Base-by-base conservation (phyloP, 2,113 vertebrate genomes). In the Procavia capensis region DNA sequence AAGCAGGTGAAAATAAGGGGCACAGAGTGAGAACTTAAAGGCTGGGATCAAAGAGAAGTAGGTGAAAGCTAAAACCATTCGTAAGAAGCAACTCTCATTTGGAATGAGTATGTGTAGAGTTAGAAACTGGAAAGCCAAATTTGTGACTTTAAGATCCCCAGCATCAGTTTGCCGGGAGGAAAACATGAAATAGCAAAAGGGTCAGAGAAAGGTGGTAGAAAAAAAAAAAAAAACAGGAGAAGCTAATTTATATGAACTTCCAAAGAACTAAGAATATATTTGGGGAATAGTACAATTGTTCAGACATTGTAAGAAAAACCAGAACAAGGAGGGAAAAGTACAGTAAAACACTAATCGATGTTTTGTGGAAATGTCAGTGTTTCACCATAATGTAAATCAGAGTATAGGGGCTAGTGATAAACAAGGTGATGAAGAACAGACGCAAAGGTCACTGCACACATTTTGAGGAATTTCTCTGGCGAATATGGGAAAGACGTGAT, bases 341-440 rank as follows among this genome's bases (percentile, higher is more conserved):
- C 9, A 88, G 41, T 79, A 68, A 92, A 19, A 84, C 29, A 81
- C 11, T 9, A 34, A 17, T 92, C 0, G 1, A 47, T 25, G 63
- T 9, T 90, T 83, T 47, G 24, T 50, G 43, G 39, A 70, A 78
- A 64, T 80, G 4, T 74, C 39, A 87, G 19, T 86, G 16, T 5
- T 72, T 87, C 54, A 39, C 3, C 39, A 68, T 75, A 90, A 79
- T 93, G 80, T 66, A 95, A 95, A 59, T 79, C 39, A 83, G 59
- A 92, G 57, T 57, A 2, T 54, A 70, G 47, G 4, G 3, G 31
- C 79, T 88, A 66, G n/a, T 74, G 45, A 94, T 54, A 74, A 93
- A 88, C 43, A 76, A 34, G 2, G 2, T 68, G 3, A 34, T 90
- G 20, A 90, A 81, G 47, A 87, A 68, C 34, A 19, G 36, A 89